These are phyloP conservation scores for Drosophila eugracilis DNA, from an alignment of 1,140 invertebrate species.

Conservation along the genomic window DNA sequence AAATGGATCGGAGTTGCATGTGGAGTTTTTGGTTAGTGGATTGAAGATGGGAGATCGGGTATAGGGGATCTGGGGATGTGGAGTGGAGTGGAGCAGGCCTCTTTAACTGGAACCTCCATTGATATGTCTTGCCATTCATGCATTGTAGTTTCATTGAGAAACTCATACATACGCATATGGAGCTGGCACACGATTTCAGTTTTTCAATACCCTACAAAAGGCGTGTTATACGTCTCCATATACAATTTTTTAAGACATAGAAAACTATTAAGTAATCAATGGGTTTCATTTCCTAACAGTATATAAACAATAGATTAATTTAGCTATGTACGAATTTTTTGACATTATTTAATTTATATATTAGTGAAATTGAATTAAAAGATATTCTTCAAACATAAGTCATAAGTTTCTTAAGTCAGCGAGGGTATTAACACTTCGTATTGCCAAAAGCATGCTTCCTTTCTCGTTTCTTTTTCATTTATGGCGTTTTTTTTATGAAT, in stretches of 20 bases:
- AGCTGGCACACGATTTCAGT: constrained; percentile 1
- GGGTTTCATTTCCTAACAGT: too few relatives aligned
- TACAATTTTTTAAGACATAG: background rate
- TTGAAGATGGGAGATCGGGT: background rate
- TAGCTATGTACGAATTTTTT: too few relatives aligned
- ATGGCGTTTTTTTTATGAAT: constrained; percentile 69
- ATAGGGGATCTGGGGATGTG: background rate
- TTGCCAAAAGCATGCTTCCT: background rate
- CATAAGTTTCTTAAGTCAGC: too few relatives aligned
- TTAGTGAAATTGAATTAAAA: too few relatives aligned
- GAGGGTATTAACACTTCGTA: constrained; percentile 6
- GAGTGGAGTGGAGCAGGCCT: background rate
- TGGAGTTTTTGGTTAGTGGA: background rate
- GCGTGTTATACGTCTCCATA: background rate
- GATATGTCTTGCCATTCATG: constrained; percentile 74
- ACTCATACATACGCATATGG: constrained; percentile 25
- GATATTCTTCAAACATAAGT: too few relatives aligned
- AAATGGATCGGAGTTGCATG: constrained; percentile 5
- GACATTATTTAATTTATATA: too few relatives aligned
- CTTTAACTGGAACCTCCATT: constrained; percentile 53
- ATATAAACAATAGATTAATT: too few relatives aligned
- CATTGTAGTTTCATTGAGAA: constrained; percentile 73
- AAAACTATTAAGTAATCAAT: too few relatives aligned
- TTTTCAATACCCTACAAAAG: constrained; percentile 7
- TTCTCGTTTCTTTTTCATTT: constrained; percentile 46